Evolutionary conservation across 2,797 vertebrate genomes (phyloP).

Genomic region (Cercopithecus neglectus): DNA sequence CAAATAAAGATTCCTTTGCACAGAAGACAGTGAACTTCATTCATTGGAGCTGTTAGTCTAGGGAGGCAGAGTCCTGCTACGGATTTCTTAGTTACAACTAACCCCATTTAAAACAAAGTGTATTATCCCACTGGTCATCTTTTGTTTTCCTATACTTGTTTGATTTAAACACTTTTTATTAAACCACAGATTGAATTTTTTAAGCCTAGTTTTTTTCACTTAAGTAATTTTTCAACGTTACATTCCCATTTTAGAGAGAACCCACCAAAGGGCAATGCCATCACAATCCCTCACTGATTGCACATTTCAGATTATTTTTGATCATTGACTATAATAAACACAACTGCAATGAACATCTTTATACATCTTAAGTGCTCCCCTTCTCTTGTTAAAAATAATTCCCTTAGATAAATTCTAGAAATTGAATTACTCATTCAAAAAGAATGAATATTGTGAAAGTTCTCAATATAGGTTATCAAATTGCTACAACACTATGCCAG

Average conservation of each 20-base stretch:
- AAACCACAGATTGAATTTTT: neutral
- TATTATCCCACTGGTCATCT: neutral
- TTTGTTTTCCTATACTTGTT: neutral
- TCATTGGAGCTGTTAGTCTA: neutral
- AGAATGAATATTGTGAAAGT: neutral
- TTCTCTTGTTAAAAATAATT: neutral
- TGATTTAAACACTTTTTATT: neutral
- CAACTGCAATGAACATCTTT: neutral
- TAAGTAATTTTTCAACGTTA: neutral
- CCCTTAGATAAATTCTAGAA: neutral
- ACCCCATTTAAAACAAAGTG: neutral
- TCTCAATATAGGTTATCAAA: neutral
- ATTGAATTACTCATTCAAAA: neutral
- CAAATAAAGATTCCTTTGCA: conserved; percentile 45
- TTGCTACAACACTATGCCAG: neutral
- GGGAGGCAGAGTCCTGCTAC: neutral
- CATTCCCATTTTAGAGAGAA: neutral
- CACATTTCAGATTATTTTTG: neutral
- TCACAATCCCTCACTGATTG: neutral
- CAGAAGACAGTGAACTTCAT: neutral
- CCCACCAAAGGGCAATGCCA: neutral
- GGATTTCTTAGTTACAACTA: neutral
- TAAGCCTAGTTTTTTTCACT: neutral
- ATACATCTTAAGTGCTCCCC: neutral
- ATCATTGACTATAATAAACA: neutral